phyloP scores from a whole-genome alignment of 2,888 invertebrate genomes.

The Eristalis pertinax region DNA sequence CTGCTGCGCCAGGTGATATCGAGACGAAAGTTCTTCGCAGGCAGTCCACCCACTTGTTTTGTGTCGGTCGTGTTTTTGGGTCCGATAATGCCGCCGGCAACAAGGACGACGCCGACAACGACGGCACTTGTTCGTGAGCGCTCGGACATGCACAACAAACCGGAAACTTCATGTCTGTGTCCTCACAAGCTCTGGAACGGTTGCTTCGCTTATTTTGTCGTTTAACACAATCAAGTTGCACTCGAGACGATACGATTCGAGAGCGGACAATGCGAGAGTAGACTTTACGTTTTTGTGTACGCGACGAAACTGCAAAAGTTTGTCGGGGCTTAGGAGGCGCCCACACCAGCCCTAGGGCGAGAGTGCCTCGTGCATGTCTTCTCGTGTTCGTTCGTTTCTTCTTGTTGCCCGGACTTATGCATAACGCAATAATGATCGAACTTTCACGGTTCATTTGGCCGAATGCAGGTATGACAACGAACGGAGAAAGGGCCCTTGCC shows the following conservation, averaged over 20 bases:
- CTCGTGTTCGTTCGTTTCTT: background rate
- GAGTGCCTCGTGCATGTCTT: background rate
- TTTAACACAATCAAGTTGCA: conserved; percentile 24
- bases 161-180: conserved; percentile 57
- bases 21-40: conserved; percentile 48
- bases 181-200: background rate
- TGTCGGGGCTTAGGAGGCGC: conserved; percentile 2
- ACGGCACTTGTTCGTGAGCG: conserved; percentile 33
- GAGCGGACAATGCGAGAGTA: background rate
- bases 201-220: background rate
- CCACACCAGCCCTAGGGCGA: conserved; percentile 6
- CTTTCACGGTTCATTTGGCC: conserved; percentile 42
- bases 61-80: conserved; percentile 33
- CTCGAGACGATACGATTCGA: conserved; percentile 18
- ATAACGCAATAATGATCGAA: conserved; percentile 19
- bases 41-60: conserved; percentile 49
- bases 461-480: conserved; percentile 27
- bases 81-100: background rate
- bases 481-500: background rate
- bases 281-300: conserved; percentile 61
- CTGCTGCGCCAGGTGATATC: conserved; percentile 17
- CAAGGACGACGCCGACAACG: conserved; percentile 7
- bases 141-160: conserved; percentile 59
- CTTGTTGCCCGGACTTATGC: background rate
- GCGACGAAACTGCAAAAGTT: conserved; percentile 61